A percentile compares a stretch with the other conserved stretches of the same genome.
Evolutionary conservation across 2,113 vertebrate species (phyloP).

Genomic region (Emberiza fucata): DNA sequence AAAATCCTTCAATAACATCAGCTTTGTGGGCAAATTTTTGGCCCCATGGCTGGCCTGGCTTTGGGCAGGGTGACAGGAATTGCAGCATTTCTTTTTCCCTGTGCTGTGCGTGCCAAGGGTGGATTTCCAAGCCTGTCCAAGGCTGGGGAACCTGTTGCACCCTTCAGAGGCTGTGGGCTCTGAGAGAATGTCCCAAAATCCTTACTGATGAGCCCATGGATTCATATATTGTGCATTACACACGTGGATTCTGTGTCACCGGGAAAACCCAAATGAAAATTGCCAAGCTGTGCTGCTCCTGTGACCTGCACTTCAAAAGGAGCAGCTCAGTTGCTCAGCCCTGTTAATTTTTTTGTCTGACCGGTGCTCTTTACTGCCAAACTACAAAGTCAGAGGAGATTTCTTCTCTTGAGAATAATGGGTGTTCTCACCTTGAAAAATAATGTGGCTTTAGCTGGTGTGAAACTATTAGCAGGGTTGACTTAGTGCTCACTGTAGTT

Average conservation of each 20-base stretch:
- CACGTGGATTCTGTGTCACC: background rate
- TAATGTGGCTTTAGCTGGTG: background rate
- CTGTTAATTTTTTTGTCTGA: background rate
- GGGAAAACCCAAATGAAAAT: background rate
- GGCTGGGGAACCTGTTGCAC: background rate
- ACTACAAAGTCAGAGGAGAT: background rate
- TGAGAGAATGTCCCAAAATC: background rate
- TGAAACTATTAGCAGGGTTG: conserved; percentile 9
- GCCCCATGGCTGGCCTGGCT: background rate
- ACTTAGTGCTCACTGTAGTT: background rate
- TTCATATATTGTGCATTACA: background rate
- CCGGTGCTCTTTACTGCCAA: background rate
- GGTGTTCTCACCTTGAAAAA: background rate
- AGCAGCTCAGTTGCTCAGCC: background rate
- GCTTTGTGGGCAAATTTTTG: background rate
- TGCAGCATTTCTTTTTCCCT: background rate
- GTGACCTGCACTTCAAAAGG: background rate
- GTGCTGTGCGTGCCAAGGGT: background rate
- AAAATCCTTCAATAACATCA: background rate
- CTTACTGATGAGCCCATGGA: background rate
- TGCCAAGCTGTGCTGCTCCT: background rate
- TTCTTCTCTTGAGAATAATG: background rate
- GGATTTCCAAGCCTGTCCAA: background rate
- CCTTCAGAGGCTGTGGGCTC: background rate
- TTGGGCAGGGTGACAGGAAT: background rate